These are phyloP conservation scores for Euplexia lucipara DNA, from an alignment of 2,888 invertebrate genomes.

Conservation along the genomic window DNA sequence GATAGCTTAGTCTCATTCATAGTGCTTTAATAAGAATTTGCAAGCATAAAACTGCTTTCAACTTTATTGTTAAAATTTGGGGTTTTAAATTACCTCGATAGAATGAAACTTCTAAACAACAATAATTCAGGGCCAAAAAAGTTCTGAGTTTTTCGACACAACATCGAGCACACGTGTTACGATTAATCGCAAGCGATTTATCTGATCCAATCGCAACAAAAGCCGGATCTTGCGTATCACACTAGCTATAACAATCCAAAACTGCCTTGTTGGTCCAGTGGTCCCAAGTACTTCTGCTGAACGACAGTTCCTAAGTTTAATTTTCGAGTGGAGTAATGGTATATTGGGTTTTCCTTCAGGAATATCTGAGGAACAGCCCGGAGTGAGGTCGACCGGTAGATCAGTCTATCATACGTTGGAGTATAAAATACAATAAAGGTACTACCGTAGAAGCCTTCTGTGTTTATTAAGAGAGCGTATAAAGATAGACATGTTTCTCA, in stretches of 20 bases:
- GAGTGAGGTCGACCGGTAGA: too few species aligned
- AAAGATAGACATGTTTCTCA: too few species aligned
- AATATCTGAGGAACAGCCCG: too few species aligned
- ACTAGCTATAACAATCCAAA: too few species aligned
- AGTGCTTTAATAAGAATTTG: not conserved
- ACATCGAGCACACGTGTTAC: constrained; percentile 9
- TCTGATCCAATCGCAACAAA: constrained; percentile 32
- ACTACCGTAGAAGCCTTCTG: constrained; percentile 11
- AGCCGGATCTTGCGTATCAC: not conserved
- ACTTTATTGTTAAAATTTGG: too few species aligned
- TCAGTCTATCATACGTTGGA: not conserved
- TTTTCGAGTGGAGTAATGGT: too few species aligned
- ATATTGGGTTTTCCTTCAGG: too few species aligned
- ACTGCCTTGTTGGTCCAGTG: too few species aligned
- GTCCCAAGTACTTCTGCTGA: too few species aligned
- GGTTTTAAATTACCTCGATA: not conserved
- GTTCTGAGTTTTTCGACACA: constrained; percentile 24
- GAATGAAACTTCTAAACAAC: not conserved
- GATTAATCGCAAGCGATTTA: constrained; percentile 49
- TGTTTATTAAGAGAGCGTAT: too few species aligned
- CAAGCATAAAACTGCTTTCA: not conserved
- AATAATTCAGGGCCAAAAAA: constrained; percentile 8
- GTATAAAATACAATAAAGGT: constrained; percentile 25
- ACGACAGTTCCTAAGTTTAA: too few species aligned
- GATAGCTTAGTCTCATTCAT: too few species aligned